Conservation (phyloP, 2,888 invertebrate species). For the Ochropacha duplaris region DNA sequence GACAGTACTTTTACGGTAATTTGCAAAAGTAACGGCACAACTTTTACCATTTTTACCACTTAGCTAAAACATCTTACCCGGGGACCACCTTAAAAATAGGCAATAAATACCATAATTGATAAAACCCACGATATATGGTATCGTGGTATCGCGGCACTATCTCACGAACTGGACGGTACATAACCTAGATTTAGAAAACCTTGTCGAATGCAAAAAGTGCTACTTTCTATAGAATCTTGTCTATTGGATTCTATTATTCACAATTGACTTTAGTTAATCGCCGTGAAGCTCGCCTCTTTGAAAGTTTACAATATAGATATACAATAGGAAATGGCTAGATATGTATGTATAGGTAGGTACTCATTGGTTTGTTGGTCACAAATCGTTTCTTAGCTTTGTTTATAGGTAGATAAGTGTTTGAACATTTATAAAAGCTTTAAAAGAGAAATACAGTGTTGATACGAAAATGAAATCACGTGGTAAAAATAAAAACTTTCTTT, state of each 20-base stretch:
- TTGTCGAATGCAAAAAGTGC: constrained; percentile 38
- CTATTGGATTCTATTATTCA: constrained; percentile 19
- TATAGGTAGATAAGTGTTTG: not conserved
- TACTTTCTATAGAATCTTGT: constrained; percentile 45
- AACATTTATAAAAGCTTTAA: not conserved
- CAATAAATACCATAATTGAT: constrained; percentile 13
- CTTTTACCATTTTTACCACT: not conserved
- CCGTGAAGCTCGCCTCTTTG: constrained; percentile 21
- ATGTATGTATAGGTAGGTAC: too few species aligned
- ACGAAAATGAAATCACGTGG: not conserved
- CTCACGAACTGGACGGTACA: constrained; percentile 46
- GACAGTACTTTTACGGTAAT: not conserved
- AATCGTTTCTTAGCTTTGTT: not conserved
- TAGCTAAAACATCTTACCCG: not conserved
- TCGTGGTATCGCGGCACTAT: constrained; percentile 37
- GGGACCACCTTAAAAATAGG: constrained; percentile 9
- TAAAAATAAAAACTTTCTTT: constrained; percentile 5
- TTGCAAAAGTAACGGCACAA: not conserved
- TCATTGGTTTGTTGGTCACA: not conserved
- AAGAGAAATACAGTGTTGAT: not conserved
- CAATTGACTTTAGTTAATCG: constrained; percentile 19
- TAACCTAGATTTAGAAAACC: constrained; percentile 40
- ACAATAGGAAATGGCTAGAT: constrained; percentile 12
- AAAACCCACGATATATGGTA: constrained; percentile 29
- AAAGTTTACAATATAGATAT: constrained; percentile 19